A percentile compares a stretch with the other conserved stretches of the same genome.
Conservation (phyloP, 2,888 invertebrate species). For the Cerastoderma edule region DNA sequence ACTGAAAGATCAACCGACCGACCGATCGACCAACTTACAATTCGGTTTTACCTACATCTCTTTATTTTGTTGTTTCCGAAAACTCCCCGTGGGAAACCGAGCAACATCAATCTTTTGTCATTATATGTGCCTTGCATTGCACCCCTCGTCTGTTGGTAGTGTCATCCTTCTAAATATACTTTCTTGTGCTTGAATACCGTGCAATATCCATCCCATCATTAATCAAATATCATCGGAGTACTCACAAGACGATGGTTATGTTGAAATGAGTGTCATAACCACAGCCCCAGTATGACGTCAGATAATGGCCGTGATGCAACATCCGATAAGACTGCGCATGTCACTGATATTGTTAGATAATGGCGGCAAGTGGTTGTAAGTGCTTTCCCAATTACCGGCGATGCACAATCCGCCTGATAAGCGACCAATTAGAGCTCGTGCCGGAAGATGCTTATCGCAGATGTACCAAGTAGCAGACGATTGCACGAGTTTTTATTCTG, state of each 20-base stretch:
- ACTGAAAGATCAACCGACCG: no score
- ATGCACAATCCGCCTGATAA: constrained; percentile 1
- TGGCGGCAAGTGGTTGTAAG: constrained; percentile 19
- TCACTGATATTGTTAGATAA: constrained; percentile 22
- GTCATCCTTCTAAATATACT: not conserved
- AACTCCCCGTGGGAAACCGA: no score
- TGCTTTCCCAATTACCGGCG: constrained; percentile 21
- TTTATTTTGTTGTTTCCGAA: no score
- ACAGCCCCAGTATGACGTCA: constrained; percentile 23
- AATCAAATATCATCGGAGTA: no score
- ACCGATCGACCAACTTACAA: no score
- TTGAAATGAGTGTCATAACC: not conserved
- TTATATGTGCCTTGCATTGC: no score
- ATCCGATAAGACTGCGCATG: constrained; percentile 24
- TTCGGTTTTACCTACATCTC: no score
- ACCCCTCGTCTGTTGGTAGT: no score
- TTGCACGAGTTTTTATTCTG: not conserved
- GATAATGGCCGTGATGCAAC: constrained; percentile 20
- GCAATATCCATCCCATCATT: no score
- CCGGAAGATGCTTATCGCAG: not conserved
- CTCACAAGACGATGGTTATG: not conserved
- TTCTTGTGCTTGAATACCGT: no score
- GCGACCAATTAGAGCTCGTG: constrained; percentile 11
- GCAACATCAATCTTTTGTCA: no score
- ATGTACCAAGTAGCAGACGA: not conserved